Evolutionary conservation across 2,888 invertebrate genomes (phyloP), one percentile per base, ranked within the genome.

Genomic region (Platerodrilus igneus): DNA sequence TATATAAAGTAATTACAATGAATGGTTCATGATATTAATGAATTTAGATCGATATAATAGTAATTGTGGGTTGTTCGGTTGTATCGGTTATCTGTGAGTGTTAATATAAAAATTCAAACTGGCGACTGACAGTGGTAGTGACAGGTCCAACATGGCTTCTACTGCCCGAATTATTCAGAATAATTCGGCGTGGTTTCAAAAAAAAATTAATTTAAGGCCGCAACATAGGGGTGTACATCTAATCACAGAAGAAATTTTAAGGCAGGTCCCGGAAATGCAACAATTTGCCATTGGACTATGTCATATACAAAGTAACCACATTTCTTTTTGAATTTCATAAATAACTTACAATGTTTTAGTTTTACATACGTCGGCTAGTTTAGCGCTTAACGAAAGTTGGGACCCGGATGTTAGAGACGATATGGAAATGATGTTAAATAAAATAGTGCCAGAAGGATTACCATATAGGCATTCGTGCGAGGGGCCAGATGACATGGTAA

Each of bases 341-440:
- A 16, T 14, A 15, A 9, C 16, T 15, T 27, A 3, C 3, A 21
- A 21, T n/a, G 57, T 79, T 81, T 60, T 78, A 95, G 95, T 96
- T 72, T 83, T 95, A 73, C 95, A 95, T 75, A 96, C 95, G 64
- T 95, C 94, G 64, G 95, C 95, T 67, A 95, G 94, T 77, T 79
- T 96, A 70, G 91, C 93, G 58, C 77, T 95, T 68, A 95, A 95
- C 72, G 95, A 95, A 78, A 94, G 93, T 74, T 95, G 94, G 94
- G 95, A 95, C 75, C 93, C 93, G 52, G 91, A 92, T 72, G 94
- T 94, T 57, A 81, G 93, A 73, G 92, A 92, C 68, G 96, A 96
- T 69, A 95, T 95, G 92, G 95, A 96, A 75, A 95, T 94, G 92
- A 93, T 96, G 91, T 79, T 96, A 71, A 95, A 95, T 74, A 93